Percentiles rank a stretch among this genome's conserved stretches.
Conservation (phyloP, 2,888 invertebrate species). For the Leptinotarsa rubiginosa region DNA sequence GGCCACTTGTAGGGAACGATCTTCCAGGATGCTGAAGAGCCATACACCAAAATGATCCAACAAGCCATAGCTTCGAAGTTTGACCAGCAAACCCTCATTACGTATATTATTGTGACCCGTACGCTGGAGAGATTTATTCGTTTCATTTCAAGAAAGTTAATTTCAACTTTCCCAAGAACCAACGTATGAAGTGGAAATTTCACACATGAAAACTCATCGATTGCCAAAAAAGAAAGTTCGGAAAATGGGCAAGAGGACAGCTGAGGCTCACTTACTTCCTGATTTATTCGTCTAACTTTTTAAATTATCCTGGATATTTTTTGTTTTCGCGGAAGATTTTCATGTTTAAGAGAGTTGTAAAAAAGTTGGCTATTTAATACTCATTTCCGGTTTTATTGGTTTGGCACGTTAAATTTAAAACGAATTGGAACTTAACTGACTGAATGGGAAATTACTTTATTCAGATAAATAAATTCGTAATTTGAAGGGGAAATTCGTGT, state of each 20-base stretch:
- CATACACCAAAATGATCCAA: no score
- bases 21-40: no score
- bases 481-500: background rate
- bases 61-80: no score
- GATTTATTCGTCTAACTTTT: conserved; percentile 40
- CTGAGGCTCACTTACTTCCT: conserved; percentile 38
- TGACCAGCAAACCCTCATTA: no score
- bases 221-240: conserved; percentile 31
- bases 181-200: conserved; percentile 37
- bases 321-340: conserved; percentile 36
- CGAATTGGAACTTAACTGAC: conserved; percentile 26
- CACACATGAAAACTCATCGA: conserved; percentile 40
- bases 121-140: background rate
- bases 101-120: background rate
- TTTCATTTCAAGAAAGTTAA: conserved; percentile 24
- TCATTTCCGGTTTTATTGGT: conserved; percentile 31
- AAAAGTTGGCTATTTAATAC: conserved; percentile 31
- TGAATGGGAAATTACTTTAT: conserved; percentile 26
- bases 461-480: conserved; percentile 16
- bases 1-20: no score
- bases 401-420: conserved; percentile 21
- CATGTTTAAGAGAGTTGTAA: conserved; percentile 34
- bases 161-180: conserved; percentile 28
- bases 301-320: conserved; percentile 38
- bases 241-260: conserved; percentile 29